A percentile compares a stretch with the other conserved stretches of the same genome.
These are phyloP conservation scores for Macquaria ambigua DNA, from an alignment of 2,113 vertebrate genomes.

Conservation along the genomic window DNA sequence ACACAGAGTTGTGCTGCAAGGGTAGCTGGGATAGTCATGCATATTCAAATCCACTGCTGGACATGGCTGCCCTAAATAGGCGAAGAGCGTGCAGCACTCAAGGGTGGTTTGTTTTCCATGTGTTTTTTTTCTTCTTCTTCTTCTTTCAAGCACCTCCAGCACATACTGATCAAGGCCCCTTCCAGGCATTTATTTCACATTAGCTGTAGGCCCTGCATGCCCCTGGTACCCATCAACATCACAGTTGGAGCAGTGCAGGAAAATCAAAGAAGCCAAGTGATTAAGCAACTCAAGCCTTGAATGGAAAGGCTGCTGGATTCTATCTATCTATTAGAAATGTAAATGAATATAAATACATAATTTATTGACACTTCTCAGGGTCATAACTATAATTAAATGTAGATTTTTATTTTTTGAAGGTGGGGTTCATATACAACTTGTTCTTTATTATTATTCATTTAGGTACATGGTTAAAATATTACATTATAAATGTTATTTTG, in stretches of 20 bases:
- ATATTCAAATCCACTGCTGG: conserved; percentile 88
- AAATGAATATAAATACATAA: too few species aligned
- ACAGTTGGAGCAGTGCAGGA: conserved; percentile 61
- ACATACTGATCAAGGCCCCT: conserved; percentile 74
- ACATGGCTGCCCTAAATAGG: conserved; percentile 86
- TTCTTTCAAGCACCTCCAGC: conserved; percentile 68
- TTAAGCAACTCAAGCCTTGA: conserved; percentile 42
- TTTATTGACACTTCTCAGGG: too few species aligned
- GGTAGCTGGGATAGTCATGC: conserved; percentile 84
- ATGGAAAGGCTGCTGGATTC: neutral
- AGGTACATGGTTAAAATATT: too few species aligned
- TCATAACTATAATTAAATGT: too few species aligned
- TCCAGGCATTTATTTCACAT: conserved; percentile 74
- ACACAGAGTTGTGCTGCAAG: conserved; percentile 78
- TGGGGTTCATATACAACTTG: too few species aligned
- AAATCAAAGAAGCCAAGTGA: conserved; percentile 67
- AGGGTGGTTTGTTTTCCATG: conserved; percentile 78
- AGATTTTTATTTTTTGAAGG: too few species aligned
- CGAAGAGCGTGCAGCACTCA: conserved; percentile 81
- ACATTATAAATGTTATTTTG: neutral
- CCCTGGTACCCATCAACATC: conserved; percentile 68
- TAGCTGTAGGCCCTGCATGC: conserved; percentile 67
- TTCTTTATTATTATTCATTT: neutral
- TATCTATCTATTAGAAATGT: conserved; percentile 10
- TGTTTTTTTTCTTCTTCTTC: conserved; percentile 28